Evolutionary conservation across 2,113 vertebrate genomes (phyloP).

Genomic region (Suricata suricatta): DNA sequence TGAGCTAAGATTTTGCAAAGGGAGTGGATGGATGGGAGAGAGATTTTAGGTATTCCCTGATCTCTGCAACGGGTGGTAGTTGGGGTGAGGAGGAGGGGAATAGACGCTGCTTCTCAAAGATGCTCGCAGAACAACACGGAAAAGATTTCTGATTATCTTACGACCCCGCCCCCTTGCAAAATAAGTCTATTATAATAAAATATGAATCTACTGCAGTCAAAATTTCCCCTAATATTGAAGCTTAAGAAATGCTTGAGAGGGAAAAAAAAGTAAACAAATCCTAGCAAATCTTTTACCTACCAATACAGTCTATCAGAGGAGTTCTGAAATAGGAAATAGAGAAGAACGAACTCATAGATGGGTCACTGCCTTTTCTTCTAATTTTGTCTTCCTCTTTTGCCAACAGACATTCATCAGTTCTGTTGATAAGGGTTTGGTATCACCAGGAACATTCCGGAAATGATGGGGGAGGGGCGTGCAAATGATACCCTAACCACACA

Average conservation of each 20-base stretch:
- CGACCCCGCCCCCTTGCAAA: background rate
- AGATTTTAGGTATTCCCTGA: background rate
- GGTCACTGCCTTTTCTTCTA: background rate
- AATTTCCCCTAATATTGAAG: background rate
- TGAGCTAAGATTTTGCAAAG: background rate
- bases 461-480: background rate
- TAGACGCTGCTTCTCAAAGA: background rate
- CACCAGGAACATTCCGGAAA: conserved; percentile 18
- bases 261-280: background rate
- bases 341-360: background rate
- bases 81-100: background rate
- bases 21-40: background rate
- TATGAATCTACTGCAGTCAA: background rate
- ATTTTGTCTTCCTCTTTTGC: background rate
- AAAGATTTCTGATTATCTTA: background rate
- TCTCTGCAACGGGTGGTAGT: background rate
- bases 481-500: background rate
- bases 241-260: background rate
- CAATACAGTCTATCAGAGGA: background rate
- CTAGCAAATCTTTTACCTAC: background rate
- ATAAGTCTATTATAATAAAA: background rate
- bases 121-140: background rate
- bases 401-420: background rate
- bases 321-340: background rate
- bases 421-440: background rate